Base-by-base conservation (phyloP, 2,888 invertebrate species). In the Drosophila atroscutellata region DNA sequence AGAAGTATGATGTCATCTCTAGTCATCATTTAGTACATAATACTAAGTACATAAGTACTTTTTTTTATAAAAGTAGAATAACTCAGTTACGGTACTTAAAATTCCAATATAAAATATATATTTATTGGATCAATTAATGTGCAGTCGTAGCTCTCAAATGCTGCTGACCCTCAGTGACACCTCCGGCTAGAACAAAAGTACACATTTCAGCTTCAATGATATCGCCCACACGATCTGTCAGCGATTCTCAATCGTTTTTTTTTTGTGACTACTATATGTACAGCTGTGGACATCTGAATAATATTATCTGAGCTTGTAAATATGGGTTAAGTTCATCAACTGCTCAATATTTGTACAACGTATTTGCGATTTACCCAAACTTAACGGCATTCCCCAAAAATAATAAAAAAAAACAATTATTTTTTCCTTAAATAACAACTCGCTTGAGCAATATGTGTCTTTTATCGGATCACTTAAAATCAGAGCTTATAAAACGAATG, bases 141-240 rank as follows among this genome's bases (percentile, higher is more conserved):
- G 87, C 73, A 77, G 59, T 73, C 75, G 64, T 65, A 57, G 50
- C 56, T 32, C 9, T 68, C 37, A 50, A 55, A 61, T 63, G 69
- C 62, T 42, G 55, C 61, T 89, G 89, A 86, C 87, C 87, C 77
- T 71, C 84, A 56, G n/a, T 50, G 72, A 61, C 85, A 80, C 82
- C 82, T 74, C 63, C 79, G 42, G 47, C 28, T 71, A 36, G 55
- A 70, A 39, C 2, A 50, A 61, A 52, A 51, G 50, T 65, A 30
- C 42, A 36, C 57, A 66, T 51, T 37, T 36, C 18, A 37, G n/a
- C 62, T 28, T 56, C 66, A 55, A 59, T 71, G 68, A 51, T 68
- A 69, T 62, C 87, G 77, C 89, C 89, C 85, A 87, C 89, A 87
- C 71, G 56, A 84, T 52, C 62, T 57, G 37, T 28, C 50, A 62